A percentile compares a stretch with the other conserved stretches of the same genome.
phyloP scores from a whole-genome alignment of 2,888 invertebrate species.

The Leptinotarsa rubiginosa region DNA sequence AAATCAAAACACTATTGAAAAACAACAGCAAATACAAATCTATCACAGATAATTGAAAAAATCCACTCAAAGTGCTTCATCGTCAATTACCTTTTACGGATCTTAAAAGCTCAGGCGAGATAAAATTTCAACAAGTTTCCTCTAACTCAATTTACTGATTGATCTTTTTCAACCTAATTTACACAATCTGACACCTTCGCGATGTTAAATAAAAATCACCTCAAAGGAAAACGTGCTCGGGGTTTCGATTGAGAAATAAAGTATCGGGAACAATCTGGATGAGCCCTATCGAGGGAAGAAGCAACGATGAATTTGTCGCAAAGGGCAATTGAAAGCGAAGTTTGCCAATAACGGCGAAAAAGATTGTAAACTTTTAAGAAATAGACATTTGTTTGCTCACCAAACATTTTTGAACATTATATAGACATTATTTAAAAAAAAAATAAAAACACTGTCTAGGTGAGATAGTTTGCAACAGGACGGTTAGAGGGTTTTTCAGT shows the following conservation, averaged over 20 bases:
- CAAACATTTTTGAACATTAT: too few species aligned
- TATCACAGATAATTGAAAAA: neutral
- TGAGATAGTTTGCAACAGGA: too few species aligned
- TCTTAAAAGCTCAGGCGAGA: slow-evolving; percentile 26
- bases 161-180: slow-evolving; percentile 57
- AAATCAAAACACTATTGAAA: neutral
- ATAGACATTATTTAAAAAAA: too few species aligned
- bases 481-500: too few species aligned
- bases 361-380: too few species aligned
- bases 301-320: neutral
- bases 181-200: slow-evolving; percentile 56
- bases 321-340: neutral
- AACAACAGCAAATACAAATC: neutral
- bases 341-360: neutral
- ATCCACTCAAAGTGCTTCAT: neutral
- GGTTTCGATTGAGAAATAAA: slow-evolving; percentile 53
- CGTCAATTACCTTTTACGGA: slow-evolving; percentile 9
- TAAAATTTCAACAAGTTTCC: slow-evolving; percentile 51
- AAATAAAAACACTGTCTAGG: too few species aligned
- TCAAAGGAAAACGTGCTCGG: slow-evolving; percentile 58
- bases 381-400: too few species aligned
- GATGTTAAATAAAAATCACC: slow-evolving; percentile 59
- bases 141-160: slow-evolving; percentile 55
- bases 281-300: slow-evolving; percentile 27
- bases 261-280: slow-evolving; percentile 37